A percentile compares a stretch with the other conserved stretches of the same genome.
These are phyloP conservation scores for Struthidea cinerea DNA, from an alignment of 2,113 vertebrate genomes.

Conservation along the genomic window DNA sequence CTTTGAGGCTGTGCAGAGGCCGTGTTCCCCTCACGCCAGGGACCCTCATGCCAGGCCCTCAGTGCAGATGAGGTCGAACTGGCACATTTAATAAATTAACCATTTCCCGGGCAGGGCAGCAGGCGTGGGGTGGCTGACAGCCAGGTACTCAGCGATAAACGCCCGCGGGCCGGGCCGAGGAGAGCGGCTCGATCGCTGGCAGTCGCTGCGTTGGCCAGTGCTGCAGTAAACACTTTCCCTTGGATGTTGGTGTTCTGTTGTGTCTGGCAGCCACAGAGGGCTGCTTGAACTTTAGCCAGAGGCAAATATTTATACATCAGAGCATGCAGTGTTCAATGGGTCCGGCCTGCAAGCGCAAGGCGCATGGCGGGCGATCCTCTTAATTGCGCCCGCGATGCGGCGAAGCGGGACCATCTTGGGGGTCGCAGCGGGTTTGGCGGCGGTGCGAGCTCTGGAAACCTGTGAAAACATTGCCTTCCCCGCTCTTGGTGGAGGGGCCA, in stretches of 20 bases:
- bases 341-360: conserved; percentile 67
- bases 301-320: conserved; percentile 87
- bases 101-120: conserved; percentile 48
- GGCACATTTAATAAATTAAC: conserved; percentile 42
- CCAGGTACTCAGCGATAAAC: conserved; percentile 66
- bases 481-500: not conserved
- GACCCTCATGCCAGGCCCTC: not conserved
- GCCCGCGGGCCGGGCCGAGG: conserved; percentile 49
- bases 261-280: conserved; percentile 80
- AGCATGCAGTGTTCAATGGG: conserved; percentile 77
- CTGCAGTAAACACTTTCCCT: conserved; percentile 81
- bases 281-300: conserved; percentile 86
- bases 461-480: conserved; percentile 14
- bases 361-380: conserved; percentile 6
- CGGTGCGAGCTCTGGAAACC: not conserved
- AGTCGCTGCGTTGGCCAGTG: conserved; percentile 68
- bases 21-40: not conserved
- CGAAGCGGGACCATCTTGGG: conserved; percentile 25
- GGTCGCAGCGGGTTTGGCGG: not conserved
- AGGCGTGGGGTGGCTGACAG: conserved; percentile 37
- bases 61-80: not conserved
- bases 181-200: conserved; percentile 63
- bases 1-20: not conserved
- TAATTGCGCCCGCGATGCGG: not conserved
- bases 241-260: conserved; percentile 80